These are phyloP conservation scores for Eciton burchellii DNA, from an alignment of 1,140 invertebrate genomes.

Conservation along the genomic window DNA sequence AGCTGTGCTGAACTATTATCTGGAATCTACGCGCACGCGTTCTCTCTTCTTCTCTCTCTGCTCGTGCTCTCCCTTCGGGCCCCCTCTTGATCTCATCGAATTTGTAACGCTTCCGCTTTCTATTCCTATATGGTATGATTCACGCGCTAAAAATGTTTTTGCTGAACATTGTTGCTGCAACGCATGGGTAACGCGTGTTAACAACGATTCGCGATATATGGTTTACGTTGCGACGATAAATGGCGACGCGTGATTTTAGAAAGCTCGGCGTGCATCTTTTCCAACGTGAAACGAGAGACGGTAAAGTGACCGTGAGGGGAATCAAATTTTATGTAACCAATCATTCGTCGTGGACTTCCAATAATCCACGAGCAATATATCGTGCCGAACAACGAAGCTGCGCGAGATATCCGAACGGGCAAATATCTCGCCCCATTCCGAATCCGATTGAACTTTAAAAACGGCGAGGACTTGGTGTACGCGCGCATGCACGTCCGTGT, in stretches of 20 bases:
- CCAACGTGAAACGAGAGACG: constrained; percentile 10
- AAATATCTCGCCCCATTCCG: constrained; percentile 60
- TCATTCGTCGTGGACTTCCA: constrained; percentile 63
- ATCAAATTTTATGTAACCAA: constrained; percentile 60
- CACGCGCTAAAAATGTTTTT: constrained; percentile 9
- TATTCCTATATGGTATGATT: constrained; percentile 37
- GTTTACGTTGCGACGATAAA: not conserved
- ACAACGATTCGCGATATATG: not conserved
- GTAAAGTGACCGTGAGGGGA: constrained; percentile 53
- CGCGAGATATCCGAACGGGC: constrained; percentile 58
- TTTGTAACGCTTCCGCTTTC: constrained; percentile 52
- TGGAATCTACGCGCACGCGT: no score
- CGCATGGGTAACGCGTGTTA: not conserved
- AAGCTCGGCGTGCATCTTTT: not conserved
- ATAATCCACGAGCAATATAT: constrained; percentile 63
- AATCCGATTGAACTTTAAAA: constrained; percentile 65
- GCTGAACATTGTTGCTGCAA: no score
- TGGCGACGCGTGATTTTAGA: not conserved
- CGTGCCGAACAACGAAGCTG: constrained; percentile 58
- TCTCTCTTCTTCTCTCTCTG: not conserved
- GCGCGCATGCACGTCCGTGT: not conserved
- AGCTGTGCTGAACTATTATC: constrained; percentile 39
- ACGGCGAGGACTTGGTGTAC: constrained; percentile 56
- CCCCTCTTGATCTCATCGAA: constrained; percentile 51
- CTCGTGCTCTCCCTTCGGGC: constrained; percentile 9